Base-by-base conservation (phyloP, 2,113 vertebrate genomes). In the Epinephelus cyanopodus region DNA sequence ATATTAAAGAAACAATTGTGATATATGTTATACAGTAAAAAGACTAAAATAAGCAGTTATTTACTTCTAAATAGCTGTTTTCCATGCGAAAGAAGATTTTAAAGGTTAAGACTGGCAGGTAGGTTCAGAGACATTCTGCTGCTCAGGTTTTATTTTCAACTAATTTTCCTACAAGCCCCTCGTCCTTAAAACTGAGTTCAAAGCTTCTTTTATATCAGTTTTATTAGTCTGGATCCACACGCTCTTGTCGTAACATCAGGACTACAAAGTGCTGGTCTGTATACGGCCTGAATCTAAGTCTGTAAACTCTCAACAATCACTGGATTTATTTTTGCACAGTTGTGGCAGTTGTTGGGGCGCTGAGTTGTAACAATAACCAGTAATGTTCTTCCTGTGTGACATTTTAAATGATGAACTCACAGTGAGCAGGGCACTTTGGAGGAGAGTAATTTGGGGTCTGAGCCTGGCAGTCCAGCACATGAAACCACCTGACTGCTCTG, bases 401-500 rank as follows among this genome's bases (percentile, higher is more conserved):
- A 45, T 37, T 37, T n/a, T 33, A 54, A 70, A 65, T 60, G 69
- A 27, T 45, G 42, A 11, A 11, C 42, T 45, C 42, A 37, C 6
- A 37, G 33, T 37, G 33, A 73, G 62, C 70, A 68, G n/a, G 52
- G 33, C 42, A 42, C 25, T 74, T 63, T 71, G 61, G 27, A 74
- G 63, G 53, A 48, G 50, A 56, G 47, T 39, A 9, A 79, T 82
- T 77, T 52, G 53, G 77, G 79, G 74, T 45, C 42, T 45, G 42
- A 12, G 57, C 50, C 45, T 52, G 63, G 69, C 37, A 29, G 82
- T 80, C 73, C 66, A 4, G 29, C 58, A 52, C 85, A 48, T 2
- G 52, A 67, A 75, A 72, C 69, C 86, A 85, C 89, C 89, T 90
- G 84, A 81, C 72, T 60, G 66, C 69, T 82, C n/a, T 4, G 78